Evolutionary conservation across 2,797 vertebrate species (phyloP), one percentile per base, ranked within the genome.

Genomic region (Leptatherina wallacei): DNA sequence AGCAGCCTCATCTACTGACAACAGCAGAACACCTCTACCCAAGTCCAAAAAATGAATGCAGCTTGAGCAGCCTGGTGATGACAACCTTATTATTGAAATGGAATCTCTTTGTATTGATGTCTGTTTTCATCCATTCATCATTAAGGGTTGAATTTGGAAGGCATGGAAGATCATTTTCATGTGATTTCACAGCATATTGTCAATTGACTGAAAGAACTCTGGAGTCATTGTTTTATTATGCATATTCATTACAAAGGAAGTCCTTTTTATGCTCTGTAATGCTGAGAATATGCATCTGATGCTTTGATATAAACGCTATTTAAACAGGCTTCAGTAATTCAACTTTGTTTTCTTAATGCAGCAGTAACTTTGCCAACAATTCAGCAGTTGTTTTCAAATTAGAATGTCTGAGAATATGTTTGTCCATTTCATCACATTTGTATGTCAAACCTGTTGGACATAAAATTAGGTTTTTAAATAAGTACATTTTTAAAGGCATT

Each of bases 1-100:
- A 69, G 73, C 91, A 0, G 12, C 60, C 47, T 89, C 89, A 60
- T 85, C 89, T 71, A 47, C 84, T 0, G 69, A 76, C 59, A 71
- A 75, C 30, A 49, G 59, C 51, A 84, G 71, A 20, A 92, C 89
- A 36, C 75, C 83, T 2, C 59, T 77, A 18, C 85, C 91, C 69
- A 94, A 91, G 86, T 78, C 94, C 40, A 95, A 93, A 44, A 88
- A 88, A 66, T 80, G 33, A 73, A 78, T 38, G 87, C 88, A 29
- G 90, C 94, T 32, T 92, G 83, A 73, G 89, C 95, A 44, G 93
- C 94, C 60, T 96, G 96, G 96, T 89, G 91, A 94, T 95, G 93
- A 82, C 33, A 62, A 16, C 2, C 61, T 75, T 10, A 27, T 14
- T 24, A 51, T 51, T 42, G 29, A 32, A 44, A 58, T n/a, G 10